These are phyloP conservation scores for Luperina testacea DNA, from an alignment of 2,888 invertebrate genomes.

Conservation along the genomic window DNA sequence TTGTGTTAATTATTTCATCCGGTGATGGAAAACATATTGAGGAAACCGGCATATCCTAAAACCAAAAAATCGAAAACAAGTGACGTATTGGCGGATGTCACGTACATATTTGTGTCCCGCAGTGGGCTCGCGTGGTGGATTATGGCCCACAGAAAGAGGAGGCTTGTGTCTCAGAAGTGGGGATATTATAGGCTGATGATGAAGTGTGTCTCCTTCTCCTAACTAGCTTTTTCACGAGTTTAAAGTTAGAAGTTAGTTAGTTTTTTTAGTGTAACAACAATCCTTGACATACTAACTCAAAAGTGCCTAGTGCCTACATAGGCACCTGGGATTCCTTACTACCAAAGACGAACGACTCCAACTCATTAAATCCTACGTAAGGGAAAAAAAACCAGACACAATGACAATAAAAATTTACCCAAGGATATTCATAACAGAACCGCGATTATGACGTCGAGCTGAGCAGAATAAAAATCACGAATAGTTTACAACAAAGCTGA, in stretches of 20 bases:
- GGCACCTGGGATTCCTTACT: conserved; percentile 27
- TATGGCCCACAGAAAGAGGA: neutral
- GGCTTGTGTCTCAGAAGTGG: neutral
- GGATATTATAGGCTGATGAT: neutral
- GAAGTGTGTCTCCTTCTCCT: neutral
- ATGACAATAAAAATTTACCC: conserved; percentile 54
- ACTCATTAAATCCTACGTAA: conserved; percentile 35
- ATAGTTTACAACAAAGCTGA: conserved; percentile 31
- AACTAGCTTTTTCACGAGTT: neutral
- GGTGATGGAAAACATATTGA: no score
- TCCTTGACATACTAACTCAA: conserved; percentile 4
- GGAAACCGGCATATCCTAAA: no score
- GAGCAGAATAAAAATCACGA: conserved; percentile 60
- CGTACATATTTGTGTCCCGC: no score
- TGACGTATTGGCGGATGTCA: no score
- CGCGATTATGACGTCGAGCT: conserved; percentile 48
- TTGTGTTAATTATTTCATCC: neutral
- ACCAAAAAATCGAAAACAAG: no score
- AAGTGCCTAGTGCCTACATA: neutral
- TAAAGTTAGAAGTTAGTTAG: no score
- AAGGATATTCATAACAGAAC: conserved; percentile 58
- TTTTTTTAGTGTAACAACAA: neutral
- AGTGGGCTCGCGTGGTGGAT: neutral
- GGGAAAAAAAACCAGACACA: conserved; percentile 43
- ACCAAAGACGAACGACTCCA: conserved; percentile 8